Evolutionary conservation across 53 echinoderm and acorn worm species (phyloP), one percentile per base, ranked within the genome.

Genomic region (Actinopyga echinites): DNA sequence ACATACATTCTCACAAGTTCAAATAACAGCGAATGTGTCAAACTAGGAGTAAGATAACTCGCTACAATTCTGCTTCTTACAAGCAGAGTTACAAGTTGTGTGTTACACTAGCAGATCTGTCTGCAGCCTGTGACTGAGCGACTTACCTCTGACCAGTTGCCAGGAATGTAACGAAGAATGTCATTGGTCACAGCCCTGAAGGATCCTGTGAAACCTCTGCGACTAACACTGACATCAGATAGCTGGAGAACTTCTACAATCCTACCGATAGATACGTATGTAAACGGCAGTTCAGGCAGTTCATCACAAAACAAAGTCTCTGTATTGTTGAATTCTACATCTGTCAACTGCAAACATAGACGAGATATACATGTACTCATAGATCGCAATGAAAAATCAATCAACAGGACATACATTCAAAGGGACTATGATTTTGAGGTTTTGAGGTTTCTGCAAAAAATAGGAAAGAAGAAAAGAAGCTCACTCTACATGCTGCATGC

Each of bases 91-190:
- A 1, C 23, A 67, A 32, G 3, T 31, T 5, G 28, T 25, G 24
- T 29, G 22, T 67, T 20, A 13, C 10, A 64, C 22, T 64, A 38
- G 5, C 13, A 8, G 31, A 29, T 8, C 9, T 75, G 25, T 8
- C 26, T 75, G 52, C 53, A 15, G 58, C 10, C 79, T 21, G 13
- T 49, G 17, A 49, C 15, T 49, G 49, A 49, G 6, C 29, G 8
- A 74, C 64, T 90, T 24, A 95, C 95, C 90, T 92, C 92, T 22
- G 85, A 85, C 87, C 84, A 95, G 36, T 77, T 75, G 6, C 85
- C 82, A 26, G 63, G 20, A 23, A 37, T 35, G 60, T 84, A 90
- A 25, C 45, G 25, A 11, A 80, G 79, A 1, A 40, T 69, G 0
- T 82, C 68, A 5, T 82, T 81, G 30, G 75, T 28, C 17, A 95